phyloP scores from a whole-genome alignment of 2,113 vertebrate genomes.

The Coreoperca whiteheadi region DNA sequence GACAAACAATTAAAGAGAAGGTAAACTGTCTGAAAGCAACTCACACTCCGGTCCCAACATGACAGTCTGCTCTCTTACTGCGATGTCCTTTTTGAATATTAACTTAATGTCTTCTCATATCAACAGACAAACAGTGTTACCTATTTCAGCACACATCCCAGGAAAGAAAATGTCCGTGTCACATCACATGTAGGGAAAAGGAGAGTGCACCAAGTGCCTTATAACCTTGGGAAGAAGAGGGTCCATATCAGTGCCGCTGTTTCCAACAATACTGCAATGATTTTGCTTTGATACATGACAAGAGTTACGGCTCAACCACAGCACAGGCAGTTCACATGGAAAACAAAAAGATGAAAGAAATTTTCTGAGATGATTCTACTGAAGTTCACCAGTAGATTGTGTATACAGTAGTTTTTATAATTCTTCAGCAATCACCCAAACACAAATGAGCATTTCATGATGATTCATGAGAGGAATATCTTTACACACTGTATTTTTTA shows the following conservation, averaged over 20 bases:
- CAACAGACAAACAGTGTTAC: conserved; percentile 75
- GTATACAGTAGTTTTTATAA: conserved; percentile 69
- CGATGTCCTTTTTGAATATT: conserved; percentile 73
- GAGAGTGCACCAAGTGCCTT: conserved; percentile 73
- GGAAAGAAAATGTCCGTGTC: conserved; percentile 65
- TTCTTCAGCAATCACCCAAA: conserved; percentile 36
- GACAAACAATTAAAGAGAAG: conserved; percentile 83
- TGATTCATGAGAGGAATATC: conserved; percentile 21
- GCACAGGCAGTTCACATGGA: conserved; percentile 73
- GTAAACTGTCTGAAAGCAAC: conserved; percentile 76
- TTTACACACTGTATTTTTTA: conserved; percentile 39
- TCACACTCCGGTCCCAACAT: conserved; percentile 68
- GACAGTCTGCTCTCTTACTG: conserved; percentile 57
- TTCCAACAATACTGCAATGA: conserved; percentile 67
- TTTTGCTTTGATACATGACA: conserved; percentile 54
- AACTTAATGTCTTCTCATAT: conserved; percentile 63
- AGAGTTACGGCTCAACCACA: conserved; percentile 77
- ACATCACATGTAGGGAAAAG: conserved; percentile 75
- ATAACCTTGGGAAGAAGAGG: conserved; percentile 68
- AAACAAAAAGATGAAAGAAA: conserved; percentile 39
- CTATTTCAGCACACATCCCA: conserved; percentile 75
- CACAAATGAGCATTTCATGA: conserved; percentile 44
- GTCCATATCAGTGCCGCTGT: conserved; percentile 50
- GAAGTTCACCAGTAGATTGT: conserved; percentile 49
- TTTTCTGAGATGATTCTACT: conserved; percentile 69